Percentiles rank a stretch among this genome's conserved stretches.
These are phyloP conservation scores for Cervus canadensis DNA, from an alignment of 2,113 vertebrate species.

Conservation along the genomic window DNA sequence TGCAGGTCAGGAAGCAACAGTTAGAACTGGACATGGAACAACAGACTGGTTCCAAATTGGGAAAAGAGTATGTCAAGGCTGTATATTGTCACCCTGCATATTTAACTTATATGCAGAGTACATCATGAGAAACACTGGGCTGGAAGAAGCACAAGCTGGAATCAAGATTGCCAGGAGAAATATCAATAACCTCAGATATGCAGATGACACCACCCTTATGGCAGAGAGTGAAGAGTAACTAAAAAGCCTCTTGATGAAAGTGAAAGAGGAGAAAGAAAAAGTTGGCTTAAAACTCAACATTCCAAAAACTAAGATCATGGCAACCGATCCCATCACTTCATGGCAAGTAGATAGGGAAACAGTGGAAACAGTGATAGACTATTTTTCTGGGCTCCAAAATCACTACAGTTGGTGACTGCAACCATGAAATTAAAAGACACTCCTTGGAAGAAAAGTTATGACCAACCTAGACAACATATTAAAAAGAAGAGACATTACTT, in stretches of 20 bases:
- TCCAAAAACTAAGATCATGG: no score
- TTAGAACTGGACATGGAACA: not conserved
- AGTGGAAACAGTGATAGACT: no score
- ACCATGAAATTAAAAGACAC: not conserved
- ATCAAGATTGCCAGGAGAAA: fast-evolving
- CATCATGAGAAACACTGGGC: not conserved
- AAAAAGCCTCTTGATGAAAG: not conserved
- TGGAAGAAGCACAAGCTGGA: not conserved
- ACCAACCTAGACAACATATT: not conserved
- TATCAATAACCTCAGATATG: not conserved
- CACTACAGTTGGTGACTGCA: not conserved
- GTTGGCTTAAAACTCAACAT: not conserved
- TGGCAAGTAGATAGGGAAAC: no score
- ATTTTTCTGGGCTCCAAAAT: not conserved
- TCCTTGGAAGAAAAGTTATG: not conserved
- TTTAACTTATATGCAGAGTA: not conserved
- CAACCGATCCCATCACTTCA: no score
- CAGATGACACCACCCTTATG: not conserved
- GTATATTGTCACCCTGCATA: not conserved
- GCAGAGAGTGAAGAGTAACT: not conserved
- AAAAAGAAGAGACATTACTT: not conserved
- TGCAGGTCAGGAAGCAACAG: not conserved
- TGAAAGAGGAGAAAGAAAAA: not conserved
- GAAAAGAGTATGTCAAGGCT: not conserved
- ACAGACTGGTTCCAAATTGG: not conserved